Percentiles rank a stretch among this genome's conserved stretches.
These are phyloP conservation scores for Dyspetes luteomarginatus DNA, from an alignment of 2,888 invertebrate genomes.

Conservation along the genomic window DNA sequence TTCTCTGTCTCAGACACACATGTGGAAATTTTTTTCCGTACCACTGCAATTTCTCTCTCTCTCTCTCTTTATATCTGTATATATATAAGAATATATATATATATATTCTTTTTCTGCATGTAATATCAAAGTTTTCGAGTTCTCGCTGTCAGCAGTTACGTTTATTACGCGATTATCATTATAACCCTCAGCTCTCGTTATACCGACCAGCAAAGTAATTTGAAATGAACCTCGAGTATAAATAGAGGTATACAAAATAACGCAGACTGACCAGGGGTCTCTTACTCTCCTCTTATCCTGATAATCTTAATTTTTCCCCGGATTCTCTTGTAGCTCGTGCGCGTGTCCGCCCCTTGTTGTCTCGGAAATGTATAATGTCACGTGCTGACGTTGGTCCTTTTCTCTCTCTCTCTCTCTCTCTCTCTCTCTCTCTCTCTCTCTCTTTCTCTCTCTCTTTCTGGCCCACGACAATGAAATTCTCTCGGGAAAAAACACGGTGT, in stretches of 20 bases:
- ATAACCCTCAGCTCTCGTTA: constrained; percentile 49
- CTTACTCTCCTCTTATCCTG: constrained; percentile 71
- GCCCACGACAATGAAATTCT: neutral
- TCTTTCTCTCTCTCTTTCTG: neutral
- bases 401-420: constrained; percentile 24
- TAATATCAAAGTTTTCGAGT: constrained; percentile 52
- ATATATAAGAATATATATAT: too few species aligned
- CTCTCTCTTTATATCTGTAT: too few species aligned
- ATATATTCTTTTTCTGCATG: too few species aligned
- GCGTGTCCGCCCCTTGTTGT: constrained; percentile 14
- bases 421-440: neutral
- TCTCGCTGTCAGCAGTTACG: constrained; percentile 69
- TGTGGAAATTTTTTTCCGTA: neutral
- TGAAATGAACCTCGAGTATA: constrained; percentile 37
- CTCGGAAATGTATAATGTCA: constrained; percentile 74
- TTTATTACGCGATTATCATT: constrained; percentile 77
- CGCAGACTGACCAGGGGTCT: neutral
- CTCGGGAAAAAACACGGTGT: constrained; percentile 64
- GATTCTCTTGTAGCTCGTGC: constrained; percentile 67
- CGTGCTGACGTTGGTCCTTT: constrained; percentile 66
- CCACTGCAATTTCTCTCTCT: too few species aligned
- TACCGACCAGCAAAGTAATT: constrained; percentile 34
- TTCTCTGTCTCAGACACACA: constrained; percentile 47
- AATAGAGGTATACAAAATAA: neutral
- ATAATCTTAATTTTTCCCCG: constrained; percentile 78